Conservation (phyloP, 2,113 vertebrate genomes). For the Neotoma lepida region DNA sequence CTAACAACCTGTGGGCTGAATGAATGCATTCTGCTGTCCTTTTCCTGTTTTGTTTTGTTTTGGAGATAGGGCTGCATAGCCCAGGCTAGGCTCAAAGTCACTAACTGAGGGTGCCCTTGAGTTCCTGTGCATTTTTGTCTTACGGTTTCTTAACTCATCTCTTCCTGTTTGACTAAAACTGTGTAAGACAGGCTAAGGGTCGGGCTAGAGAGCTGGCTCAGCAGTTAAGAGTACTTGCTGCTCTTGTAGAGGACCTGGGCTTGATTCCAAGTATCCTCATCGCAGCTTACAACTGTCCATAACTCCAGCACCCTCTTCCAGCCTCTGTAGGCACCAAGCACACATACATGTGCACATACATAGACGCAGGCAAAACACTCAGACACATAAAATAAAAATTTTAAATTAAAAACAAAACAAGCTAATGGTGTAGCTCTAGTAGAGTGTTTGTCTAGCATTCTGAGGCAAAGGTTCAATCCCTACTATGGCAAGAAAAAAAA, state of each 20-base stretch:
- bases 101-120: neutral
- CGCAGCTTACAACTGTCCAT: neutral
- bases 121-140: neutral
- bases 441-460: neutral
- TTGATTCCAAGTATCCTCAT: neutral
- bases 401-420: neutral
- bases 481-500: neutral
- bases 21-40: neutral
- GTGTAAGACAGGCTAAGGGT: neutral
- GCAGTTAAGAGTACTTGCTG: neutral
- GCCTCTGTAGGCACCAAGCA: neutral
- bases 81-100: neutral
- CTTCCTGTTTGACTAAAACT: conserved; percentile 17
- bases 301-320: neutral
- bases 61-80: neutral
- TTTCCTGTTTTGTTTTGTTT: neutral
- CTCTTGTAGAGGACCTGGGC: neutral
- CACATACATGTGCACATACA: neutral
- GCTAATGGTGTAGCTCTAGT: neutral
- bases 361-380: neutral
- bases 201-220: neutral
- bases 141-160: conserved; percentile 50
- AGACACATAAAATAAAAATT: neutral
- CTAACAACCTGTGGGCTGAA: neutral
- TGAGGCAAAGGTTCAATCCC: neutral